Percentiles rank a stretch among this genome's conserved stretches.
phyloP scores from a whole-genome alignment of 2,113 vertebrate species.

The Gymnobelideus leadbeateri region DNA sequence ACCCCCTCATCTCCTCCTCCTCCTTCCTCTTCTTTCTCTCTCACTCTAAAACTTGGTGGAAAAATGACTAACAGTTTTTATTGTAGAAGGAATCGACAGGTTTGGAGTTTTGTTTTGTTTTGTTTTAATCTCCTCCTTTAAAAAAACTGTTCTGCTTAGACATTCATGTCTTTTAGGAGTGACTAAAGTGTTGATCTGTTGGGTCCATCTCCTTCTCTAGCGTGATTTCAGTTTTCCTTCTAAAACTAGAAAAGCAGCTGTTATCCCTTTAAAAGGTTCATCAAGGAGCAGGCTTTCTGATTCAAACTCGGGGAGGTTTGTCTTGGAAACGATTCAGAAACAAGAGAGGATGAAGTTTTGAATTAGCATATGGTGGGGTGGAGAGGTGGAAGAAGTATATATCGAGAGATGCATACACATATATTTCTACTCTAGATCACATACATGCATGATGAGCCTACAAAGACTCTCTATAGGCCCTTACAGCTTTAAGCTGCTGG shows the following conservation, averaged over 20 bases:
- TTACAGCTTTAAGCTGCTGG: constrained; percentile 1
- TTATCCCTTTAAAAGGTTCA: constrained; percentile 49
- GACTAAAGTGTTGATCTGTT: constrained; percentile 77
- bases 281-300: constrained; percentile 58
- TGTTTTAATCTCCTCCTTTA: constrained; percentile 74
- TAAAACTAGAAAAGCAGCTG: constrained; percentile 7
- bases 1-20: neutral
- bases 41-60: constrained; percentile 76
- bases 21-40: neutral
- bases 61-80: constrained; percentile 79
- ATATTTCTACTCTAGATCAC: neutral
- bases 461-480: constrained; percentile 8
- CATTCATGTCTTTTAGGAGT: constrained; percentile 80
- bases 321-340: constrained; percentile 39
- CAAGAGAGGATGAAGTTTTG: constrained; percentile 32
- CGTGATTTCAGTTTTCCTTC: constrained; percentile 56
- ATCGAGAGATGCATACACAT: neutral
- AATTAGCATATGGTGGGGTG: neutral
- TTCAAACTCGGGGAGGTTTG: constrained; percentile 59
- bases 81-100: constrained; percentile 66
- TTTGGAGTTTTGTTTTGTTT: neutral
- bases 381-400: neutral
- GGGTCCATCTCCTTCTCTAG: constrained; percentile 58
- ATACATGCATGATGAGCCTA: constrained; percentile 22
- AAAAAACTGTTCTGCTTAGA: constrained; percentile 81